Percentiles rank a stretch among this genome's conserved stretches.
phyloP scores from a whole-genome alignment of 1,140 invertebrate species.

The Brachionus plicatilis region DNA sequence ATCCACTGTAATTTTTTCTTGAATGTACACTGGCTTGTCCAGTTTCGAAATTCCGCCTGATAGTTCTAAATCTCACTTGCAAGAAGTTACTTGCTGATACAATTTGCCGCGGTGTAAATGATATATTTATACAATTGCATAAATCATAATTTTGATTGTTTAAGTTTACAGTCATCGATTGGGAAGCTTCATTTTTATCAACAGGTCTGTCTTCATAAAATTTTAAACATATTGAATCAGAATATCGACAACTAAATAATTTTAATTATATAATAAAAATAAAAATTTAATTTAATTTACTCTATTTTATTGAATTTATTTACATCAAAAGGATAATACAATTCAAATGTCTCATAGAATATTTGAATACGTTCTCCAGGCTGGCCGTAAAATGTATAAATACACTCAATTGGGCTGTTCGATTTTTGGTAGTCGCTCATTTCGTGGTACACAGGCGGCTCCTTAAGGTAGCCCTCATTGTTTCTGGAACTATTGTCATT shows the following conservation, averaged over 20 bases:
- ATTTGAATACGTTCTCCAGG: constrained; percentile 18
- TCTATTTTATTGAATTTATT: constrained; percentile 40
- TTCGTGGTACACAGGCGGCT: constrained; percentile 11
- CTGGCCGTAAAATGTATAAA: constrained; percentile 32
- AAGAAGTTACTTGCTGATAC: constrained; percentile 36
- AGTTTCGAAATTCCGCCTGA: background rate
- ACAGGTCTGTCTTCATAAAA: constrained; percentile 2
- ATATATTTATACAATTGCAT: constrained; percentile 40
- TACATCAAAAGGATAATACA: constrained; percentile 37
- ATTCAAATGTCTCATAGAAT: constrained; percentile 13
- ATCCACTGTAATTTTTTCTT: constrained; percentile 23
- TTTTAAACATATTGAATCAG: constrained; percentile 33
- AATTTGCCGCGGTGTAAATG: constrained; percentile 35
- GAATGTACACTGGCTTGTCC: background rate
- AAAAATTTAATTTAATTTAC: background rate
- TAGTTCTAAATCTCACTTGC: constrained; percentile 11
- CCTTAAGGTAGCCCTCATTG: constrained; percentile 17
- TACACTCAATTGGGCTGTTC: background rate
- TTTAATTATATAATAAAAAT: background rate
- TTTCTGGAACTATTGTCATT: background rate
- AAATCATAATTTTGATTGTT: constrained; percentile 18
- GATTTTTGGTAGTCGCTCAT: background rate
- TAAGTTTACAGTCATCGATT: background rate
- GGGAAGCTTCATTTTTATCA: background rate
- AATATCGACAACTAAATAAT: constrained; percentile 20